These are phyloP conservation scores for Lepeophtheirus salmonis DNA, from an alignment of 1,140 invertebrate species.

Conservation along the genomic window DNA sequence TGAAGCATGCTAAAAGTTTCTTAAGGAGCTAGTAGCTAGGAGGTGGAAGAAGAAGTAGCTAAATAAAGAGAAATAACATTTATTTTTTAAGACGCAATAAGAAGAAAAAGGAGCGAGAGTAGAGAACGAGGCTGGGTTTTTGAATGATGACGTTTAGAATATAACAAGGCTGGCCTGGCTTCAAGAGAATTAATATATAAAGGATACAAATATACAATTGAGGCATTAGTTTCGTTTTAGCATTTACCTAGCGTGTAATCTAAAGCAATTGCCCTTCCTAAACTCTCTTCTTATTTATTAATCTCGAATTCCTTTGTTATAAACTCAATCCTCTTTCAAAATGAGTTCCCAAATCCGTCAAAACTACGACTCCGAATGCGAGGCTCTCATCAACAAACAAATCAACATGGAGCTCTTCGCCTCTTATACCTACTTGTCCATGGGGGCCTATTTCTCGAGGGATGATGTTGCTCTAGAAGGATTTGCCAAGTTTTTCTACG, in stretches of 20 bases:
- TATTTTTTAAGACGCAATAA: not conserved
- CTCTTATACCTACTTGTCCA: constrained; percentile 58
- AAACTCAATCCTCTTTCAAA: constrained; percentile 19
- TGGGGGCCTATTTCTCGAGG: constrained; percentile 43
- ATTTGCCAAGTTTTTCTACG: constrained; percentile 37
- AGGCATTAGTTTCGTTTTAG: not conserved
- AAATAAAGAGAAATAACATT: too few species aligned
- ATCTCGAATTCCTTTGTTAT: not conserved
- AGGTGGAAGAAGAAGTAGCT: too few species aligned
- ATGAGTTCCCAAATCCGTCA: constrained; percentile 35
- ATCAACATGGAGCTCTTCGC: constrained; percentile 73
- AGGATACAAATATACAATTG: not conserved
- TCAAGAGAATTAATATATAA: not conserved
- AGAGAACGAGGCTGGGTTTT: too few species aligned
- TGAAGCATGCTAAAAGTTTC: too few species aligned
- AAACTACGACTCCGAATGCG: constrained; percentile 54
- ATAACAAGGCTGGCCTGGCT: not conserved
- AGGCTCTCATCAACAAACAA: constrained; percentile 58
- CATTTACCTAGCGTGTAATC: not conserved
- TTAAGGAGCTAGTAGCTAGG: too few species aligned
- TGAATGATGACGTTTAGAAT: not conserved
- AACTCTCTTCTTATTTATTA: not conserved
- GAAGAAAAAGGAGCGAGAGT: too few species aligned
- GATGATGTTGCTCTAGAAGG: constrained; percentile 45
- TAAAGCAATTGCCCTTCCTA: not conserved